These are phyloP conservation scores for Geotria australis DNA, from an alignment of 2,797 vertebrate species.

Conservation along the genomic window DNA sequence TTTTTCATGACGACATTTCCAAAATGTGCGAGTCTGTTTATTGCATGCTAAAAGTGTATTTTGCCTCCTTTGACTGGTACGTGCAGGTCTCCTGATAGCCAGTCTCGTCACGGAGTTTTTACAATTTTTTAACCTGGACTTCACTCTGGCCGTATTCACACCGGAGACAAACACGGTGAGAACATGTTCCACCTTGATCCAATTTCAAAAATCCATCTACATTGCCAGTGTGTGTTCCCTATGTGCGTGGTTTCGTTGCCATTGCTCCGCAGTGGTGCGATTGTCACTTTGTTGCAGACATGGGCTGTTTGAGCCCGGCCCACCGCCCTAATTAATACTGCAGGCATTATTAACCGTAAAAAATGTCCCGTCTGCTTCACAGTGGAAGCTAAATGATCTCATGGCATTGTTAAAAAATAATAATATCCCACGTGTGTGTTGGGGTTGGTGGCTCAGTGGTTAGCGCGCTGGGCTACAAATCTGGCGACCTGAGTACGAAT, in stretches of 20 bases:
- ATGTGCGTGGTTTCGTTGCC: neutral
- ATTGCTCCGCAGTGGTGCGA: neutral
- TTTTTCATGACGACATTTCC: neutral
- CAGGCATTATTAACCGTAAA: too few relatives aligned
- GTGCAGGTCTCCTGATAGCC: conserved; percentile 37
- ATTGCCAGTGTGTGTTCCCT: neutral
- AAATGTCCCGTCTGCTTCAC: too few relatives aligned
- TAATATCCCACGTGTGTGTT: too few relatives aligned
- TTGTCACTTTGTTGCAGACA: too few relatives aligned
- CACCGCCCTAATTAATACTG: too few relatives aligned
- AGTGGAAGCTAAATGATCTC: too few relatives aligned
- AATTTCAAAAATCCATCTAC: neutral
- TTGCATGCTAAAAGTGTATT: neutral
- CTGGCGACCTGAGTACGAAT: too few relatives aligned
- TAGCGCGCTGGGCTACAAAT: too few relatives aligned
- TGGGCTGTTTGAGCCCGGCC: too few relatives aligned
- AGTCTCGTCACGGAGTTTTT: conserved; percentile 67
- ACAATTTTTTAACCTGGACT: conserved; percentile 65
- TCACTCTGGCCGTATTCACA: conserved; percentile 66
- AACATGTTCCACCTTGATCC: neutral
- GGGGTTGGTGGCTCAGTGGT: too few relatives aligned
- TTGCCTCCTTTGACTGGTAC: neutral
- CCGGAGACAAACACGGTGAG: conserved; percentile 65
- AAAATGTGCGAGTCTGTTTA: neutral
- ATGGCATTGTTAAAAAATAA: too few relatives aligned